Percentiles rank a stretch among this genome's conserved stretches.
These are phyloP conservation scores for Umimayanthus kanabou DNA, from an alignment of 92 coral and sea anemone species.

Conservation along the genomic window DNA sequence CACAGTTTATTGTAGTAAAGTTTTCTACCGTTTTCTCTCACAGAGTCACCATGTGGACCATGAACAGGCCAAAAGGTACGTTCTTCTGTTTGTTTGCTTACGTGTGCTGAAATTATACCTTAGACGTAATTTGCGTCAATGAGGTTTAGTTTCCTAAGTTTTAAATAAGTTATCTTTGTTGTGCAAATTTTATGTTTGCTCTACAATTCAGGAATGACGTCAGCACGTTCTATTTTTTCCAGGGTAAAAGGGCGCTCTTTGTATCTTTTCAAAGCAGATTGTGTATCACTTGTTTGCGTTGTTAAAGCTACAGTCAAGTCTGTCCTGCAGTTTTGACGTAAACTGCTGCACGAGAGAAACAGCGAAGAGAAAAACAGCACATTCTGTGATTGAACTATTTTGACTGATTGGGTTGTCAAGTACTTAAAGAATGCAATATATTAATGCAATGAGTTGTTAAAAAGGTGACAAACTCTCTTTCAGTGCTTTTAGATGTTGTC, in stretches of 20 bases:
- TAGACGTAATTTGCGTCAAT: slow-evolving; percentile 1
- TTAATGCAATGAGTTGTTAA: no score
- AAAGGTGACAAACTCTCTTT: no score
- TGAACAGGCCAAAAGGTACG: slow-evolving; percentile 29
- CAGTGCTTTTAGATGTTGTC: no score
- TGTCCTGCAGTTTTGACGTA: no score
- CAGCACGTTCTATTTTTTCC: not conserved
- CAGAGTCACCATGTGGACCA: slow-evolving; percentile 45
- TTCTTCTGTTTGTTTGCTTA: not conserved
- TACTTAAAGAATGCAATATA: no score
- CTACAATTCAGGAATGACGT: not conserved
- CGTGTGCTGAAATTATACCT: not conserved
- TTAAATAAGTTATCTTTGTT: not conserved
- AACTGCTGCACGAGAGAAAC: no score
- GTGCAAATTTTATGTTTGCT: not conserved
- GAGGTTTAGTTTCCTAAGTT: not conserved
- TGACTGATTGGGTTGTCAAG: no score
- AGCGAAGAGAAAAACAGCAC: no score
- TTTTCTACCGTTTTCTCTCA: not conserved
- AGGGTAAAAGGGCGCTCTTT: not conserved
- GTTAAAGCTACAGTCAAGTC: not conserved
- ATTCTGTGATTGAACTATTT: no score
- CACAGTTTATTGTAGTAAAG: not conserved
- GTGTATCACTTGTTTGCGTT: not conserved
- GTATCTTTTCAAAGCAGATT: not conserved